Percentiles rank a stretch among this genome's conserved stretches.
These are phyloP conservation scores for Gymnoscopelus microlampas DNA, from an alignment of 2,797 vertebrate genomes.

Conservation along the genomic window DNA sequence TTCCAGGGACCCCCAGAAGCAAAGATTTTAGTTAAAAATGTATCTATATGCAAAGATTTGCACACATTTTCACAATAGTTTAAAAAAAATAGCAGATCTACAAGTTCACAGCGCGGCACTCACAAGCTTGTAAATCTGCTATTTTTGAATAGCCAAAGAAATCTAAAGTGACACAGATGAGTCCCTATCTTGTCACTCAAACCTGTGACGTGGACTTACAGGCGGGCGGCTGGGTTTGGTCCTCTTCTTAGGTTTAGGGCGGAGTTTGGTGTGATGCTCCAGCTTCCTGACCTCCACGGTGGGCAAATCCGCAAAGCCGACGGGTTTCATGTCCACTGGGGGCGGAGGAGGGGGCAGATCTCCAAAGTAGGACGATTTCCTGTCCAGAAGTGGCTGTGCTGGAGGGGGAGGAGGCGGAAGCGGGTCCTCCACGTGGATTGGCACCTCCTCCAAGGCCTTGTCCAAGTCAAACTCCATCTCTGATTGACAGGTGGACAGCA, in stretches of 20 bases:
- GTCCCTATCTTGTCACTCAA: no score
- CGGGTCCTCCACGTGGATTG: constrained; percentile 90
- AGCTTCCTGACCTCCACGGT: constrained; percentile 85
- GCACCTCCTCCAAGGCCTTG: constrained; percentile 94
- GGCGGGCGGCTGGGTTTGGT: constrained; percentile 84
- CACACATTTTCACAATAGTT: no score
- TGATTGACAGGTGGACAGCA: constrained; percentile 58
- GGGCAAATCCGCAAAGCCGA: constrained; percentile 84
- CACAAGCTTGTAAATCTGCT: no score
- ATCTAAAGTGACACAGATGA: no score
- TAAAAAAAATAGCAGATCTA: no score
- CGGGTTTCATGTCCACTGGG: constrained; percentile 67
- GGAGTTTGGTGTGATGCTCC: constrained; percentile 90
- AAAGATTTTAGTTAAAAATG: no score
- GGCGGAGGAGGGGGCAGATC: constrained; percentile 80
- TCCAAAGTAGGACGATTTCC: constrained; percentile 75
- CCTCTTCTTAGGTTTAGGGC: constrained; percentile 91
- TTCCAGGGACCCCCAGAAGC: no score
- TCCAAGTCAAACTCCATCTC: constrained; percentile 98
- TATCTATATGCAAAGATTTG: no score
- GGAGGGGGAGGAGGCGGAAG: constrained; percentile 66
- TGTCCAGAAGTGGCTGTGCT: constrained; percentile 68
- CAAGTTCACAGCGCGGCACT: no score
- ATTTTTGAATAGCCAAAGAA: no score
- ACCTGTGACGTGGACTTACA: constrained; percentile 72